Conservation (phyloP, 2,888 invertebrate genomes). For the Pseudeuparius sepicola region DNA sequence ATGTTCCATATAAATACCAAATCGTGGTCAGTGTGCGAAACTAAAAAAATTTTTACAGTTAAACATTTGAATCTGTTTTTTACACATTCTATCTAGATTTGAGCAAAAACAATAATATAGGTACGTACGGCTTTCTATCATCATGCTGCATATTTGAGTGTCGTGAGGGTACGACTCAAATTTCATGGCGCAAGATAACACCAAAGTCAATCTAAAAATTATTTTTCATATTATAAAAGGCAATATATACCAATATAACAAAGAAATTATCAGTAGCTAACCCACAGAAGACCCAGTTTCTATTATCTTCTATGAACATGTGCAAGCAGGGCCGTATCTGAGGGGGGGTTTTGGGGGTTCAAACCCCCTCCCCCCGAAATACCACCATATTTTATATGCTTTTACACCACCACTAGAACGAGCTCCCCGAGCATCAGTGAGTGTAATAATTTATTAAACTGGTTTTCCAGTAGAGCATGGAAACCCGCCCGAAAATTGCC, state of each 20-base stretch:
- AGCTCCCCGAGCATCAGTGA: too few species aligned
- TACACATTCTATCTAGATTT: too few species aligned
- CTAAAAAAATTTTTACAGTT: conserved; percentile 40
- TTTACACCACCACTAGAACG: too few species aligned
- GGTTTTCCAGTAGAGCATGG: too few species aligned
- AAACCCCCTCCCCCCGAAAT: too few species aligned
- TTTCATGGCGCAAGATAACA: conserved; percentile 89
- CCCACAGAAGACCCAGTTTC: background rate
- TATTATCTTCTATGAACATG: conserved; percentile 11
- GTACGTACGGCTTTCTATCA: conserved; percentile 86
- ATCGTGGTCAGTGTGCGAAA: conserved; percentile 83
- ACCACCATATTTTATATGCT: too few species aligned
- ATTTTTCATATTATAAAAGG: too few species aligned
- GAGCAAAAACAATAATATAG: too few species aligned
- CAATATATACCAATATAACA: conserved; percentile 1
- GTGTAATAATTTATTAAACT: too few species aligned
- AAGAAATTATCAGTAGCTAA: conserved; percentile 1
- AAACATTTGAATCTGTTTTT: background rate
- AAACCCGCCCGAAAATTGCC: too few species aligned
- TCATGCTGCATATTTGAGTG: conserved; percentile 87
- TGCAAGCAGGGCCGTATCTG: too few species aligned
- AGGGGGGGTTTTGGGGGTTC: too few species aligned
- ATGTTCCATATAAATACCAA: conserved; percentile 84
- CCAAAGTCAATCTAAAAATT: conserved; percentile 71
- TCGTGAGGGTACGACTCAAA: conserved; percentile 90